Percentiles rank a stretch among this genome's conserved stretches.
These are phyloP conservation scores for Nothoprocta perdicaria DNA, from an alignment of 2,113 vertebrate species.

Conservation along the genomic window DNA sequence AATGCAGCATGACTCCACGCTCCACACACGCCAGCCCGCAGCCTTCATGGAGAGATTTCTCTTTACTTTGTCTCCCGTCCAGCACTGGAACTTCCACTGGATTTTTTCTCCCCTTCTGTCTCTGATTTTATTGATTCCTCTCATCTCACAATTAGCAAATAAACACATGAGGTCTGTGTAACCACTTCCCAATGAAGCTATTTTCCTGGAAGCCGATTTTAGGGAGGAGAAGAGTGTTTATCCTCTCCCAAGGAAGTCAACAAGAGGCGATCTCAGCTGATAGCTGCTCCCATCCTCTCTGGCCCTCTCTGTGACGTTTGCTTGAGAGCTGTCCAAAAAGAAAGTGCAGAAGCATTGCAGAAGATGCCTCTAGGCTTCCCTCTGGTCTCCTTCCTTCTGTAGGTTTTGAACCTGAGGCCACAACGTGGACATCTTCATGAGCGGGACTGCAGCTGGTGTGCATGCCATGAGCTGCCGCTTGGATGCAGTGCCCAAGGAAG, in stretches of 20 bases:
- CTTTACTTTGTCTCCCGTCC: neutral
- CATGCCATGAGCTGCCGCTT: no score
- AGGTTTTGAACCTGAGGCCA: neutral
- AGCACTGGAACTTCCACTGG: neutral
- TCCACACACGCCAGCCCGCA: neutral
- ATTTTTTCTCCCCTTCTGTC: neutral
- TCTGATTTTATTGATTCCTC: neutral
- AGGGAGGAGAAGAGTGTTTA: neutral
- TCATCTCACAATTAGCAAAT: neutral
- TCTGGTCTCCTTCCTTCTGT: neutral
- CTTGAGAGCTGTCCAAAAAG: neutral
- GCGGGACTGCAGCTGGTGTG: neutral
- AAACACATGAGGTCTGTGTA: neutral
- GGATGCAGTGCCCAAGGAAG: neutral
- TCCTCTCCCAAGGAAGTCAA: neutral
- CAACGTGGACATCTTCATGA: neutral
- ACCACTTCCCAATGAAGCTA: neutral
- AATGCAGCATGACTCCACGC: neutral
- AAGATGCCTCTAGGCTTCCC: neutral
- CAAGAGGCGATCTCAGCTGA: fast-evolving
- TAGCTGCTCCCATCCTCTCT: neutral
- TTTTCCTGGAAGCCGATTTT: neutral
- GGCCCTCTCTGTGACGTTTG: fast-evolving
- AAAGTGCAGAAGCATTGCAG: fast-evolving
- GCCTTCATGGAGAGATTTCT: neutral